These are phyloP conservation scores for Muschampia staudingeri DNA, from an alignment of 2,888 invertebrate species.

Conservation along the genomic window DNA sequence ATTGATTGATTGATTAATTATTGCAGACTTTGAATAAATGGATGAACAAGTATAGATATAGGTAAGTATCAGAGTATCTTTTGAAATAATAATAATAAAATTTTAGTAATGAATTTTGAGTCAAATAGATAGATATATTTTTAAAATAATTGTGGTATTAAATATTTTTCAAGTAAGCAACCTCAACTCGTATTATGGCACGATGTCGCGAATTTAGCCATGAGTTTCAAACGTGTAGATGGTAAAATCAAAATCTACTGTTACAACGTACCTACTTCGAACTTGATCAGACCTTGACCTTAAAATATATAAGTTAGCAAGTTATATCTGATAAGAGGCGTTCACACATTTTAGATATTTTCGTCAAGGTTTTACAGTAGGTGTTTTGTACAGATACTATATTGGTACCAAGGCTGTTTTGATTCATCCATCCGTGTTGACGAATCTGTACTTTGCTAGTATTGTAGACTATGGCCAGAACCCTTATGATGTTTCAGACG, in stretches of 20 bases:
- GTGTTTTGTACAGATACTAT: too few relatives aligned
- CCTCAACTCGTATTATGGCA: conserved; percentile 34
- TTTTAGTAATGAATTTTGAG: conserved; percentile 4
- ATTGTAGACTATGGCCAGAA: not conserved
- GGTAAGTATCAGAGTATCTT: not conserved
- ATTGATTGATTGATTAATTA: conserved; percentile 36
- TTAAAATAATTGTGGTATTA: conserved; percentile 1
- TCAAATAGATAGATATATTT: not conserved
- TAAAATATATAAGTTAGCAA: too few relatives aligned
- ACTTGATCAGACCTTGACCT: not conserved
- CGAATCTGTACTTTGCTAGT: not conserved
- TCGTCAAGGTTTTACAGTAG: not conserved
- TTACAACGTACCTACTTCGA: not conserved
- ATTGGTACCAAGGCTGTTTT: not conserved
- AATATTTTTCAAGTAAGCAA: conserved; percentile 18
- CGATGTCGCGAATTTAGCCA: not conserved
- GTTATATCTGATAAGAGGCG: too few relatives aligned
- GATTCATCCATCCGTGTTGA: not conserved
- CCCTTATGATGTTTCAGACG: not conserved
- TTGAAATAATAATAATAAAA: not conserved
- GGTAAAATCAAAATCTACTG: not conserved
- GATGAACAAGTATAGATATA: conserved; percentile 33
- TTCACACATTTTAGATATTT: not conserved
- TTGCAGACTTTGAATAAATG: conserved; percentile 37
- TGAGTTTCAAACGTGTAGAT: not conserved